A percentile compares a stretch with the other conserved stretches of the same genome.
These are phyloP conservation scores for Acanthochromis polyacanthus DNA, from an alignment of 2,113 vertebrate species.

Conservation along the genomic window DNA sequence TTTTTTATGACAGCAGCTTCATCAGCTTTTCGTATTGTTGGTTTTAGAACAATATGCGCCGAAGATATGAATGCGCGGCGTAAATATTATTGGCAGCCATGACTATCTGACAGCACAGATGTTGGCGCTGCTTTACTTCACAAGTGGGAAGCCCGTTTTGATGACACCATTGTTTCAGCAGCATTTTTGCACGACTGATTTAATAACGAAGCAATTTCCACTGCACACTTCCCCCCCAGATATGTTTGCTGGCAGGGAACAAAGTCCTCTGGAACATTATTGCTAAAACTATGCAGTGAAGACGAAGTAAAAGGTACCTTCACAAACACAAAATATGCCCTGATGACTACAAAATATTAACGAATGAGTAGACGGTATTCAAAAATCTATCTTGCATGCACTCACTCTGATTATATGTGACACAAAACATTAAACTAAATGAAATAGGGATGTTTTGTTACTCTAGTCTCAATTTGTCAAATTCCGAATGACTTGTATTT, in stretches of 20 bases:
- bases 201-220: conserved; percentile 65
- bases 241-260: conserved; percentile 47
- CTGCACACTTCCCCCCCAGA: conserved; percentile 18
- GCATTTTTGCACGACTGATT: conserved; percentile 55
- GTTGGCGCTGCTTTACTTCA: conserved; percentile 55
- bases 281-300: conserved; percentile 26
- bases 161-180: conserved; percentile 63
- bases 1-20: conserved; percentile 57
- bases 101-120: conserved; percentile 70
- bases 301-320: conserved; percentile 1
- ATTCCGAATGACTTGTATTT: background rate
- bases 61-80: conserved; percentile 54
- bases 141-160: conserved; percentile 42
- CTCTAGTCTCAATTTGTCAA: background rate
- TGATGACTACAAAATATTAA: background rate
- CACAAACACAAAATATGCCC: background rate
- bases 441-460: background rate
- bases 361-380: background rate
- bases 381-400: background rate
- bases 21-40: conserved; percentile 68
- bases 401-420: background rate
- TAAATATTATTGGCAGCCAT: conserved; percentile 72
- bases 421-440: background rate
- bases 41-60: conserved; percentile 57
- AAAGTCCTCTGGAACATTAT: conserved; percentile 11